A percentile compares a stretch with the other conserved stretches of the same genome.
phyloP scores from a whole-genome alignment of 2,113 vertebrate species.

The Neomonachus schauinslandi region DNA sequence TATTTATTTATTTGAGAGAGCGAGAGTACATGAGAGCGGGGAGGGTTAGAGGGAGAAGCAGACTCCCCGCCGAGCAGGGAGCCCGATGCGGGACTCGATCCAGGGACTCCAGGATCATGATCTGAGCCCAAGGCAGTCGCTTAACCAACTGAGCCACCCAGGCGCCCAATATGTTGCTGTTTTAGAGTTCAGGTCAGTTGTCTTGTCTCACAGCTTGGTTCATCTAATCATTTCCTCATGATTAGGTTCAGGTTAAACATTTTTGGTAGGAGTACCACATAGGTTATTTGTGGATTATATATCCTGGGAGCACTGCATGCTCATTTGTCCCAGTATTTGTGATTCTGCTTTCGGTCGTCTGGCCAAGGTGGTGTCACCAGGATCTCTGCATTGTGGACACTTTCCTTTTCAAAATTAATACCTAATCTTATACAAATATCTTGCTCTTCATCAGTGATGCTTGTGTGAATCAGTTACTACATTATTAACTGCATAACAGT shows the following conservation, averaged over 20 bases:
- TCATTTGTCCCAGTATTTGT: neutral
- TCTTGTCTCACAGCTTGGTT: neutral
- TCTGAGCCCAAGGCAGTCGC: no score
- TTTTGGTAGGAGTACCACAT: neutral
- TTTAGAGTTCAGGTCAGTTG: neutral
- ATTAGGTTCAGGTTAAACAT: neutral
- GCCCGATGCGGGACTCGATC: no score
- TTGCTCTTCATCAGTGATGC: neutral
- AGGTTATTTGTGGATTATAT: neutral
- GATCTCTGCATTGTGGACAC: neutral
- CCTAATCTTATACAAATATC: neutral
- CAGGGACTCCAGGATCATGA: no score
- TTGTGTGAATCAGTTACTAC: neutral
- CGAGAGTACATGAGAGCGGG: no score
- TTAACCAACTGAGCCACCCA: no score
- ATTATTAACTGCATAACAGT: neutral
- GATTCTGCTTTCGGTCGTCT: neutral
- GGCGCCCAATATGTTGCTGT: neutral
- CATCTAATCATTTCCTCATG: neutral
- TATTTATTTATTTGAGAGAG: no score
- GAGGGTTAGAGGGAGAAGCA: no score
- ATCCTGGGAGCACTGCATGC: neutral
- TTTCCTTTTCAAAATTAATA: neutral
- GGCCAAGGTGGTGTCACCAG: neutral
- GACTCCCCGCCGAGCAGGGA: no score